A percentile compares a stretch with the other conserved stretches of the same genome.
Conservation (phyloP, 2,888 invertebrate species). For the Dugesia japonica region DNA sequence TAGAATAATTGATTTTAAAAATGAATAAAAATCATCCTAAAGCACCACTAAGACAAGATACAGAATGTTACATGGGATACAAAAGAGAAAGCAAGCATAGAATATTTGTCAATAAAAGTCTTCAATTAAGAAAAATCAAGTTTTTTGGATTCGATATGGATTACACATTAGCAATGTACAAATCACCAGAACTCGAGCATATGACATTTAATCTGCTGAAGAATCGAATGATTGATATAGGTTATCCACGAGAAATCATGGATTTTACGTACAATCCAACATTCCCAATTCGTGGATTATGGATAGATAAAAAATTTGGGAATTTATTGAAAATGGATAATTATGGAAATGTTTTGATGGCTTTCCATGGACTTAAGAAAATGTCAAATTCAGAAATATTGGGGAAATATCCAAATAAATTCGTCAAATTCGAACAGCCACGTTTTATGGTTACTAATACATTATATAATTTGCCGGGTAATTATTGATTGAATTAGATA, state of each 20-base stretch:
- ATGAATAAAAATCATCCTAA: background rate
- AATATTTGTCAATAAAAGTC: constrained; percentile 88
- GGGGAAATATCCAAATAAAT: constrained; percentile 88
- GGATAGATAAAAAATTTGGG: constrained; percentile 78
- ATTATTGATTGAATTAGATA: no score
- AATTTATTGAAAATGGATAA: constrained; percentile 82
- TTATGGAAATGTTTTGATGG: constrained; percentile 89
- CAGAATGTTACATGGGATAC: constrained; percentile 20
- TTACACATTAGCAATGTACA: constrained; percentile 92
- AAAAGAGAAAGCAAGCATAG: constrained; percentile 50
- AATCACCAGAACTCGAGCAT: constrained; percentile 86
- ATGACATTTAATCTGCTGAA: constrained; percentile 81
- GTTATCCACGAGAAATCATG: constrained; percentile 77
- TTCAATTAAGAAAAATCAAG: constrained; percentile 91
- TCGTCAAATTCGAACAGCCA: constrained; percentile 76
- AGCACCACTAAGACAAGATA: background rate
- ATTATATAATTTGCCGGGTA: constrained; percentile 73
- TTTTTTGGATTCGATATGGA: constrained; percentile 99
- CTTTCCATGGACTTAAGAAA: constrained; percentile 84
- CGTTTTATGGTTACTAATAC: constrained; percentile 89
- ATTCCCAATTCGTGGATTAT: constrained; percentile 67
- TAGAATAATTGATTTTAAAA: no score
- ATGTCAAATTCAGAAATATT: constrained; percentile 73
- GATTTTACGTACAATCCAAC: constrained; percentile 89
- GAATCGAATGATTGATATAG: constrained; percentile 66